Evolutionary conservation across 2,113 vertebrate species (phyloP).

Genomic region (Halcyon senegalensis): DNA sequence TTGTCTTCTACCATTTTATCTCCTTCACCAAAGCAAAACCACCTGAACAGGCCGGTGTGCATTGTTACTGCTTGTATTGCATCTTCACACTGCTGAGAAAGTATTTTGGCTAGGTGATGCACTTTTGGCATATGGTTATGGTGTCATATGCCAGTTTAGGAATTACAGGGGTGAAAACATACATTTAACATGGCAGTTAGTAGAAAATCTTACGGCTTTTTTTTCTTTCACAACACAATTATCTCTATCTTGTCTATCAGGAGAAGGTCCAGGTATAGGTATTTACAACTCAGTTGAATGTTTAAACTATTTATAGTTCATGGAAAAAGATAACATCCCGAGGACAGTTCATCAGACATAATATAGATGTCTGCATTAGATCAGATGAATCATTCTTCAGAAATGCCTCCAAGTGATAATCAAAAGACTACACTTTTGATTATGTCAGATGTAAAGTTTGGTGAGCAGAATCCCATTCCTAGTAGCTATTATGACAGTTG

Average conservation of each 20-base stretch:
- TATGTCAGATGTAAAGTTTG: neutral
- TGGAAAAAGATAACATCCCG: neutral
- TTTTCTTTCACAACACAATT: neutral
- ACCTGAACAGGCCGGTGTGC: neutral
- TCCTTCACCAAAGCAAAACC: neutral
- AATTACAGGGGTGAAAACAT: neutral
- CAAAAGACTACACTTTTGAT: neutral
- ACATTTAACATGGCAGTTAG: neutral
- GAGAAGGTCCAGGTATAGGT: neutral
- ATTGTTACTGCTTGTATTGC: neutral
- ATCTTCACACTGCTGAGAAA: neutral
- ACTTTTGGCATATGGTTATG: neutral
- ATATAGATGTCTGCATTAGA: neutral
- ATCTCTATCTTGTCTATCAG: neutral
- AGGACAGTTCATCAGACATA: neutral
- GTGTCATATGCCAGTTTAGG: neutral
- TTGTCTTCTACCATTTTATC: neutral
- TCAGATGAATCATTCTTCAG: neutral
- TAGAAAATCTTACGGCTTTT: neutral
- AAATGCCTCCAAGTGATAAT: neutral
- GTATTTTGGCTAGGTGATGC: neutral
- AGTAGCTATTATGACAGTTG: neutral
- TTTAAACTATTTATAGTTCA: conserved; percentile 11
- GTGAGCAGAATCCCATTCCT: neutral
- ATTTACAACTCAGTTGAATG: neutral